Conservation (phyloP, 2,888 invertebrate genomes). For the Tenthredo notha region DNA sequence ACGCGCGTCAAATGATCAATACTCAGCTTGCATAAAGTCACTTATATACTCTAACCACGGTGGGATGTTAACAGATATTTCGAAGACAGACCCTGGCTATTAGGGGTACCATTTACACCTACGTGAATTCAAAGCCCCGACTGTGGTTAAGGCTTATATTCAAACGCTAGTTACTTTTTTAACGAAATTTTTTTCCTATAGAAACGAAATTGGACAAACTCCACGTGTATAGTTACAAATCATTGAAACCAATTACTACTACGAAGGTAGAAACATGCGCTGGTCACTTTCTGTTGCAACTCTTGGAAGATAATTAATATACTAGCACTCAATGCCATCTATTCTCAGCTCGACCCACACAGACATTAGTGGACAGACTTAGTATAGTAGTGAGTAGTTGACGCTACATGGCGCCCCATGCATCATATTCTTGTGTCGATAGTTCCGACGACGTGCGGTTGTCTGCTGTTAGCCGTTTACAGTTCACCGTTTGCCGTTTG, state of each 20-base stretch:
- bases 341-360: constrained; percentile 46
- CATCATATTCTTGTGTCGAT: constrained; percentile 69
- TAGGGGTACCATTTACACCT: background rate
- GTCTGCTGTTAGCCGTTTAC: constrained; percentile 47
- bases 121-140: background rate
- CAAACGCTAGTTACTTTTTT: constrained; percentile 16
- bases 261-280: constrained; percentile 9
- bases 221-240: constrained; percentile 40
- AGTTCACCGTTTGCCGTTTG: constrained; percentile 49
- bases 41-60: background rate
- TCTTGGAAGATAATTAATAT: constrained; percentile 52
- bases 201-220: constrained; percentile 22
- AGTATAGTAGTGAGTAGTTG: constrained; percentile 47
- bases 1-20: constrained; percentile 30
- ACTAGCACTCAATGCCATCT: constrained; percentile 46
- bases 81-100: background rate
- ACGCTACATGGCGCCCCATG: constrained; percentile 68
- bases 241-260: constrained; percentile 49
- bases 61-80: background rate
- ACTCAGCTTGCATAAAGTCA: constrained; percentile 5
- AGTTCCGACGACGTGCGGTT: constrained; percentile 60
- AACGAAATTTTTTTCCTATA: constrained; percentile 15
- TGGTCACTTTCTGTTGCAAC: constrained; percentile 48
- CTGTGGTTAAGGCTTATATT: background rate
- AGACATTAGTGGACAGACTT: background rate